These are phyloP conservation scores for Lepidurus packardi DNA, from an alignment of 1,140 invertebrate species.

Conservation along the genomic window DNA sequence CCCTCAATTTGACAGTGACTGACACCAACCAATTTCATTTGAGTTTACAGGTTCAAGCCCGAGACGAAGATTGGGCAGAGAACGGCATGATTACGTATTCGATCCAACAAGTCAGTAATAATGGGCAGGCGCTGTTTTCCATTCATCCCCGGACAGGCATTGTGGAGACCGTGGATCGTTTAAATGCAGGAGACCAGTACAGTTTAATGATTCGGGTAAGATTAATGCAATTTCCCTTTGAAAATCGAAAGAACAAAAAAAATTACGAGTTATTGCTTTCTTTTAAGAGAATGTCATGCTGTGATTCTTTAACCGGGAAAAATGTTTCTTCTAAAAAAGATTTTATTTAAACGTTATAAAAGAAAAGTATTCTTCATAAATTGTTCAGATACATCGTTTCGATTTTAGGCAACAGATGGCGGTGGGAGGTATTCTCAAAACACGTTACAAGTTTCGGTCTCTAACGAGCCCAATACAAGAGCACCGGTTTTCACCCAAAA, in stretches of 20 bases:
- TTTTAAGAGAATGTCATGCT: too few species aligned
- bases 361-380: too few species aligned
- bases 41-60: slow-evolving; percentile 58
- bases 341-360: too few species aligned
- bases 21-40: neutral
- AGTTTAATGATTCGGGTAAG: slow-evolving; percentile 76
- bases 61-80: slow-evolving; percentile 75
- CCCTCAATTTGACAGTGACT: slow-evolving; percentile 5
- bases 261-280: too few species aligned
- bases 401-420: slow-evolving; percentile 46
- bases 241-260: neutral
- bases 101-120: slow-evolving; percentile 84
- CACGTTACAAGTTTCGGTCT: slow-evolving; percentile 73
- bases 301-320: too few species aligned
- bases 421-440: slow-evolving; percentile 56
- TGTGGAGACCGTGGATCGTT: slow-evolving; percentile 58
- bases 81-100: slow-evolving; percentile 75
- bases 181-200: slow-evolving; percentile 79
- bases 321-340: too few species aligned
- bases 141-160: slow-evolving; percentile 73
- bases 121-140: slow-evolving; percentile 74
- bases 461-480: slow-evolving; percentile 75
- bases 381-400: neutral
- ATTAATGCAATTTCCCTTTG: slow-evolving; percentile 10
- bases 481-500: slow-evolving; percentile 71